These are phyloP conservation scores for Saiga tatarica DNA, from an alignment of 2,113 vertebrate species.

Conservation along the genomic window DNA sequence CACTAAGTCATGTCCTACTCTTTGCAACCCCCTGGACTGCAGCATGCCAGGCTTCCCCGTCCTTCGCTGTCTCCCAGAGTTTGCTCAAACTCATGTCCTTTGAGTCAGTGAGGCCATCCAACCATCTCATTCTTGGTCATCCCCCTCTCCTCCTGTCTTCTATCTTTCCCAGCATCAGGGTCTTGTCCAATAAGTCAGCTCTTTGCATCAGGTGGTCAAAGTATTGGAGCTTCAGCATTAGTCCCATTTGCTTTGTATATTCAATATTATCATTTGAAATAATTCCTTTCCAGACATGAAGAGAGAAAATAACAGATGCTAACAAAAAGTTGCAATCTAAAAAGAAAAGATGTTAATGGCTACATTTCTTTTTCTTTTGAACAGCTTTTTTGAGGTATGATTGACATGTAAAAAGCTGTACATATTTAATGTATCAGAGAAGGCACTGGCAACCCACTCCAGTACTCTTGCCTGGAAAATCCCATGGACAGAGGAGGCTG, in stretches of 20 bases:
- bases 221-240: neutral
- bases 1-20: neutral
- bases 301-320: neutral
- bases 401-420: neutral
- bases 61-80: neutral
- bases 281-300: neutral
- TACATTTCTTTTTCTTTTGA: neutral
- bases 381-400: neutral
- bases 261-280: neutral
- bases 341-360: neutral
- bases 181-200: neutral
- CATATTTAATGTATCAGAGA: neutral
- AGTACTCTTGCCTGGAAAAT: neutral
- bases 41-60: neutral
- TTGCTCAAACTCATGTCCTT: neutral
- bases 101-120: neutral
- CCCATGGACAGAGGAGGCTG: accelerated
- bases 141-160: neutral
- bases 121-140: neutral
- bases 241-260: neutral
- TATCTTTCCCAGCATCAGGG: neutral
- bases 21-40: neutral
- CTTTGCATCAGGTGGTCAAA: neutral
- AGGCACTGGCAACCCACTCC: neutral
- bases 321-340: neutral